Evolutionary conservation across 2,113 vertebrate species (phyloP).

Genomic region (Thunnus thynnus): DNA sequence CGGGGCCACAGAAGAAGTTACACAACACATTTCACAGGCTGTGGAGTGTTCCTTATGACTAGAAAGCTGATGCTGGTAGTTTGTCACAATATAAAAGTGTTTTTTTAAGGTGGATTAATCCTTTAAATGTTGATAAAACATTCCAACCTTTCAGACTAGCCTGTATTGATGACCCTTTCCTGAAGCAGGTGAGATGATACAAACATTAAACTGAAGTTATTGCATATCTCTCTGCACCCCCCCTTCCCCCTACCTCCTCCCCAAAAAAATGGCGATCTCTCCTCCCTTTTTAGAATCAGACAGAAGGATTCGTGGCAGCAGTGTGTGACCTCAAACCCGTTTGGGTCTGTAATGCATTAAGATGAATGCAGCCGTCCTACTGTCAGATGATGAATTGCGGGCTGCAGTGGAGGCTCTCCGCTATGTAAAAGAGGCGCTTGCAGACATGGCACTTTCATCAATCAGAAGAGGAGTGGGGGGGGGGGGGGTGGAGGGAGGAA

Average conservation of each 20-base stretch:
- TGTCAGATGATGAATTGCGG: slow-evolving; percentile 79
- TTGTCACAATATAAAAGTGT: not conserved
- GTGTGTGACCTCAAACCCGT: slow-evolving; percentile 61
- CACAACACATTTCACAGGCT: not conserved
- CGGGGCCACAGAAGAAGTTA: not conserved
- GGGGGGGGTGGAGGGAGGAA: not conserved
- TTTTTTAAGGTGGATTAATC: not conserved
- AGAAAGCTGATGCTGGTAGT: not conserved
- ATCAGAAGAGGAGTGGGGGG: slow-evolving; percentile 67
- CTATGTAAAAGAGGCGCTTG: slow-evolving; percentile 83
- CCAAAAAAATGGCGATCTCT: too few species aligned
- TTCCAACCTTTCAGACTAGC: not conserved
- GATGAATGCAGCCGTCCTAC: slow-evolving; percentile 77
- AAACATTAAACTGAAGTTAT: slow-evolving; percentile 32
- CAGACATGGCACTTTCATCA: slow-evolving; percentile 81
- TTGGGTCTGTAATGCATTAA: slow-evolving; percentile 73
- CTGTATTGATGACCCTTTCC: slow-evolving; percentile 13
- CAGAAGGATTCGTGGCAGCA: slow-evolving; percentile 37
- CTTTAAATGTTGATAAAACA: slow-evolving; percentile 21
- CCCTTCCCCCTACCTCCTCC: not conserved
- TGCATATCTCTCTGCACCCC: not conserved
- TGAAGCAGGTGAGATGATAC: slow-evolving; percentile 5
- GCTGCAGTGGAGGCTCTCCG: slow-evolving; percentile 68
- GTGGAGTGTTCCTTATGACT: not conserved
- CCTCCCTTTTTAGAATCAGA: not conserved